Base-by-base conservation (phyloP, 2,797 vertebrate genomes). In the Neomorphus geoffroyi region DNA sequence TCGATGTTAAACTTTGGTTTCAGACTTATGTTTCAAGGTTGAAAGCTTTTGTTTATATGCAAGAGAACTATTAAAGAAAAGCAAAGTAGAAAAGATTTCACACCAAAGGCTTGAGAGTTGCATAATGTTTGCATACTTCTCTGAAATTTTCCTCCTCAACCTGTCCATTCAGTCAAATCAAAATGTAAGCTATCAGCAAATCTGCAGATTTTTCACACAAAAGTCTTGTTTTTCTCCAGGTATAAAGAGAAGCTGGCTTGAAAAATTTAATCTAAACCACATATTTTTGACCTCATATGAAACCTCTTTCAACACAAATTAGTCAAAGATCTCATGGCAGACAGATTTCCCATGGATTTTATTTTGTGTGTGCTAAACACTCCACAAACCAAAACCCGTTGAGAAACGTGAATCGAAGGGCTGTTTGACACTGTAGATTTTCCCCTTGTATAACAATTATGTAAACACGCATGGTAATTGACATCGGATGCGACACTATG, bases 401-500 rank as follows among this genome's bases (percentile, higher is more conserved):
- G 60, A 65, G 85, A 92, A 93, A 70, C 2, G 23, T 77, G 96
- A 95, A 89, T 96, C 80, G 19, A n/a, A 97, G 93, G 92, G 86
- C 96, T 95, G 92, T 93, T 97, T 96, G 97, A 75, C 94, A 87
- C 92, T 50, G 86, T 84, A 88, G 96, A 94, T 97, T 95, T 97
- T 92, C 86, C 93, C 89, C 94, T 97, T 93, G 93, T 97, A 91
- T 88, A 95, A 96, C 91, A 96, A 96, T 97, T 96, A 96, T 60
- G 93, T 93, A 92, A 97, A 95, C 94, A 91, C 1, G 3, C 45
- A 33, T 1, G 15, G 84, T 97, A 97, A 97, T 94, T 96, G 97
- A 96, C 88, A 94, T 71, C 4, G 86, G 80, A 73, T 80, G 71
- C 1, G 2, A 86, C 67, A n/a, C 91, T 74, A 58, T 54, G 86